phyloP scores from a whole-genome alignment of 2,797 vertebrate genomes.

The Benthosema pterotum region DNA sequence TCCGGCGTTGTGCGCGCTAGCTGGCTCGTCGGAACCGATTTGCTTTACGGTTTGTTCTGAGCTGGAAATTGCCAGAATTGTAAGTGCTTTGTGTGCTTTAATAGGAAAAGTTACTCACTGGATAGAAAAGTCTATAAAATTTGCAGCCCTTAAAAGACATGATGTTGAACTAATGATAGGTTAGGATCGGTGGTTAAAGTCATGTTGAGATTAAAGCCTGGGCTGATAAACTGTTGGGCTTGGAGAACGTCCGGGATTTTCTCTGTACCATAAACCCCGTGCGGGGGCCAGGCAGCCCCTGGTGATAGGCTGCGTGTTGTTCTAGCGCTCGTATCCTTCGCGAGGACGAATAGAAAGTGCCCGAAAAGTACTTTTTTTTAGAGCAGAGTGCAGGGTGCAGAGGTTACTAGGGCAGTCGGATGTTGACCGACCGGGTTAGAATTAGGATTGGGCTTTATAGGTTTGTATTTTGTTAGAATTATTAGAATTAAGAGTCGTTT shows the following conservation, averaged over 20 bases:
- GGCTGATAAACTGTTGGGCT: conserved; percentile 18
- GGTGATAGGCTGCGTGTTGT: conserved; percentile 27
- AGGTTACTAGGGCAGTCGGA: conserved; percentile 20
- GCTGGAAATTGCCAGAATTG: conserved; percentile 31
- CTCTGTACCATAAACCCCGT: conserved; percentile 13
- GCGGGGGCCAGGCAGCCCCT: no score
- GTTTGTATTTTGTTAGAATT: conserved; percentile 21
- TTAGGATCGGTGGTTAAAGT: conserved; percentile 19
- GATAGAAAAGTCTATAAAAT: conserved; percentile 45
- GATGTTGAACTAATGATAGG: conserved; percentile 50
- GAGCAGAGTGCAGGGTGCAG: conserved; percentile 22
- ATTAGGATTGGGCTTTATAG: conserved; percentile 16
- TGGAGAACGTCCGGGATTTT: conserved; percentile 25
- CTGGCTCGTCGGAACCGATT: conserved; percentile 11
- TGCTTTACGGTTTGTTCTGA: conserved; percentile 24
- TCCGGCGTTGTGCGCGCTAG: not conserved
- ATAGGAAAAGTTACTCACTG: conserved; percentile 37
- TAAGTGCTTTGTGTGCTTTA: conserved; percentile 43
- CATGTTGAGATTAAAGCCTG: conserved; percentile 26
- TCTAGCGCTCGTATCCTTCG: conserved; percentile 21
- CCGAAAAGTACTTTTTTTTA: conserved; percentile 38
- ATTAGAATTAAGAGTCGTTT: conserved; percentile 32
- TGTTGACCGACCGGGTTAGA: conserved; percentile 23
- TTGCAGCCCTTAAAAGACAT: conserved; percentile 46
- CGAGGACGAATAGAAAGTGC: conserved; percentile 17